Percentiles rank a stretch among this genome's conserved stretches.
These are phyloP conservation scores for Polypterus bichir DNA, from an alignment of 2,113 vertebrate genomes.

Conservation along the genomic window DNA sequence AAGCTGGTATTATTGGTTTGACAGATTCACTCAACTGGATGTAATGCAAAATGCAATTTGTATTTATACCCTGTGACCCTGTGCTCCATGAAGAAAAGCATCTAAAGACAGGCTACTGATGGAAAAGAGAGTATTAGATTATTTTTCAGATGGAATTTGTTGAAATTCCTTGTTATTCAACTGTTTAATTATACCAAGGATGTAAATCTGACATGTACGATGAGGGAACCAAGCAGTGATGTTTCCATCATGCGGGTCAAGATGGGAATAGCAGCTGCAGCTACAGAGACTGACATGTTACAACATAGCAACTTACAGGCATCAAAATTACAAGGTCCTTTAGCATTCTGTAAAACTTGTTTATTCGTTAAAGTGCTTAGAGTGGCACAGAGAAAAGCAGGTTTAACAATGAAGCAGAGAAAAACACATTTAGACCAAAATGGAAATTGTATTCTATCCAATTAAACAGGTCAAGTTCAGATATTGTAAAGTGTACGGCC, in stretches of 20 bases:
- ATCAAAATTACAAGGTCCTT: neutral
- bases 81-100: slow-evolving; percentile 61
- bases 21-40: slow-evolving; percentile 98
- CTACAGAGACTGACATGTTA: slow-evolving; percentile 12
- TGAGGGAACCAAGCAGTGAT: slow-evolving; percentile 40
- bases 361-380: too few species aligned
- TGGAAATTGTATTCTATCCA: too few species aligned
- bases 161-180: slow-evolving; percentile 54
- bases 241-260: slow-evolving; percentile 14
- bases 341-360: neutral
- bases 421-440: too few species aligned
- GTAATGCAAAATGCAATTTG: slow-evolving; percentile 98
- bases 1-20: slow-evolving; percentile 92
- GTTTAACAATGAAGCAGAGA: too few species aligned
- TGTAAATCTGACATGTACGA: slow-evolving; percentile 52
- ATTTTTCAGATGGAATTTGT: slow-evolving; percentile 61
- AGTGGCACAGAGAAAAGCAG: too few species aligned
- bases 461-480: too few species aligned
- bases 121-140: slow-evolving; percentile 52
- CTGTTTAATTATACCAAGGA: slow-evolving; percentile 60
- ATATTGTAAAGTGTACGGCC: too few species aligned
- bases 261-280: slow-evolving; percentile 5
- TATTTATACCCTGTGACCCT: slow-evolving; percentile 91
- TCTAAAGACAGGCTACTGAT: slow-evolving; percentile 59
- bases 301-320: neutral